Conservation (phyloP, 1,140 invertebrate genomes). For the Mylabris phalerata region DNA sequence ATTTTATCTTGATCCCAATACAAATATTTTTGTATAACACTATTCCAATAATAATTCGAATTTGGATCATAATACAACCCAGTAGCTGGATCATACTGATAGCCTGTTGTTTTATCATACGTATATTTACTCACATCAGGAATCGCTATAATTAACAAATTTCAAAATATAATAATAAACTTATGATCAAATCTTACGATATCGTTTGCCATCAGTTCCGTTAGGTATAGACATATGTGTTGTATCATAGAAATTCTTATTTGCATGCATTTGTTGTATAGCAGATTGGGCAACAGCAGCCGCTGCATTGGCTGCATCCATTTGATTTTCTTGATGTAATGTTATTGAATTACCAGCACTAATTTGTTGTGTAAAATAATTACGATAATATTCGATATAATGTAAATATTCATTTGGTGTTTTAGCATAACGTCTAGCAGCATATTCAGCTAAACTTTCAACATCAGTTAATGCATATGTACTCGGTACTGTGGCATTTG, state of each 20-base stretch:
- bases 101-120: constrained; percentile 92
- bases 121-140: constrained; percentile 89
- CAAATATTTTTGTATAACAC: constrained; percentile 81
- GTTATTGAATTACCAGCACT: constrained; percentile 52
- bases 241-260: constrained; percentile 39
- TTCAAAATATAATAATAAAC: background rate
- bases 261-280: constrained; percentile 68
- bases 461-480: constrained; percentile 62
- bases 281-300: constrained; percentile 86
- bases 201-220: constrained; percentile 58
- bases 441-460: constrained; percentile 68
- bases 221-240: constrained; percentile 42
- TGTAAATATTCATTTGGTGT: constrained; percentile 65
- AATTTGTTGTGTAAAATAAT: constrained; percentile 73
- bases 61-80: constrained; percentile 93
- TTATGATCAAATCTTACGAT: constrained; percentile 48
- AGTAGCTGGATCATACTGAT: constrained; percentile 91
- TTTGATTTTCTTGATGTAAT: constrained; percentile 52
- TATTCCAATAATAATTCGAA: constrained; percentile 91
- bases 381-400: constrained; percentile 71
- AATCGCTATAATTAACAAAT: constrained; percentile 50
- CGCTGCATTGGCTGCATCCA: constrained; percentile 70
- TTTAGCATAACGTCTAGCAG: constrained; percentile 68
- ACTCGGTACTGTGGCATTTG: constrained; percentile 33
- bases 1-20: constrained; percentile 87